Conservation (phyloP, 2,888 invertebrate genomes). For the Thereva nobilitata region DNA sequence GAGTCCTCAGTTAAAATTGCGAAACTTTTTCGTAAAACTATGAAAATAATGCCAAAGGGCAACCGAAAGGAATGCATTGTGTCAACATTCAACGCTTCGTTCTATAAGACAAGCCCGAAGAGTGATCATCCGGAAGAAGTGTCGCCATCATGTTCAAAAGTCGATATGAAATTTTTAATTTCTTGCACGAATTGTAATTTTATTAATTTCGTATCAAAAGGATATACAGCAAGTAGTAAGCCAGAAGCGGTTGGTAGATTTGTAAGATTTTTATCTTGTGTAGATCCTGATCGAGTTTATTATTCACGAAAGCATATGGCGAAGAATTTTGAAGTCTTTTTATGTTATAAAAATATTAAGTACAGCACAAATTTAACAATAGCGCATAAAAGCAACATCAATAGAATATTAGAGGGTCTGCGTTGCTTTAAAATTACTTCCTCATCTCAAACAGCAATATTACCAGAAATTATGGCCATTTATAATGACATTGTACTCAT, state of each 20-base stretch:
- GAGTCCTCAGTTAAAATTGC: background rate
- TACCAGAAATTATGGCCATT: slow-evolving; percentile 14
- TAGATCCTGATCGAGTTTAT: background rate
- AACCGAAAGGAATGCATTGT: background rate
- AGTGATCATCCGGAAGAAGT: slow-evolving; percentile 25
- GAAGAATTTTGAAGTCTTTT: too few species aligned
- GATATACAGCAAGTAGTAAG: background rate
- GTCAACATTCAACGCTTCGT: background rate
- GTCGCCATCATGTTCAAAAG: background rate
- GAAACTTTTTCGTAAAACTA: background rate
- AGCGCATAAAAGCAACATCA: too few species aligned
- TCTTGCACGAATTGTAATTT: slow-evolving; percentile 13
- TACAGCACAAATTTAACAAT: too few species aligned
- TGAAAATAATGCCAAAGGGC: background rate
- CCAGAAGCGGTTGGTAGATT: background rate
- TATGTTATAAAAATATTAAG: too few species aligned
- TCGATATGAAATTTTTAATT: slow-evolving; percentile 12
- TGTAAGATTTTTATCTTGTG: background rate
- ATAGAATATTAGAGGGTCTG: background rate
- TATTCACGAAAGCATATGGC: too few species aligned
- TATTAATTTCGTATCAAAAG: slow-evolving; percentile 18
- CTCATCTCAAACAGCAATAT: slow-evolving; percentile 1
- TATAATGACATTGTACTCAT: slow-evolving; percentile 14
- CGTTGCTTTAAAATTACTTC: slow-evolving; percentile 6
- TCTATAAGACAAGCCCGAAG: slow-evolving; percentile 5